Evolutionary conservation across 2,888 invertebrate genomes (phyloP), one percentile per base, ranked within the genome.

Genomic region (Drosophila antonietae): DNA sequence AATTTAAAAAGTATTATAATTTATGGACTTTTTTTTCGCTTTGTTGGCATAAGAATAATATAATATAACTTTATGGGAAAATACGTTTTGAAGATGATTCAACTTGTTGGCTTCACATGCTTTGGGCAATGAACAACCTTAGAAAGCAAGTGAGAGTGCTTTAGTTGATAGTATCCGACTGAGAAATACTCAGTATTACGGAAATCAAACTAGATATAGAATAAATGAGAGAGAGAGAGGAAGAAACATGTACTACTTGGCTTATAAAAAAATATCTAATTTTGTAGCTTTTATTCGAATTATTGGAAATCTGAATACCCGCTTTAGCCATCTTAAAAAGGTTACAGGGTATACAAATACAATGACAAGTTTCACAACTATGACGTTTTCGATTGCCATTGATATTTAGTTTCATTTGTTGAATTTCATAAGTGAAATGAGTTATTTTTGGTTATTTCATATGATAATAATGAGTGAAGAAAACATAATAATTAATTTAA

Each of bases 371-470:
- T 55, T n/a, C 53, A 12, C 53, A 3, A 5, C 6, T 28, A n/a
- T 39, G 18, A 33, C 33, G 2, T 53, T 31, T 57, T 68, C 56
- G 64, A 61, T 75, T 56, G 65, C 49, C 33, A 33, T 51, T 51
- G 49, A 51, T 51, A n/a, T n/a, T 31, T 49, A 0, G 6, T 5
- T 31, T 31, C 9, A 31, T 49, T 49, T 51, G 18, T 57, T 56
- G 44, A 39, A 39, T 71, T 44, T 47, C 37, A 18, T 18, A 37
- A 35, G 23, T 53, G 46, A 58, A 58, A 37, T 18, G 14, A 28
- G 46, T 37, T 20, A 35, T 23, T 46, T 37, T 58, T 28, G 9
- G n/a, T 18, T 12, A 4, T 12, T 37, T 23, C 23, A 23, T 33
- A 51, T 18, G 49, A 51, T 33, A 20, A 58, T 46, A 47, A 18